phyloP scores from a whole-genome alignment of 2,888 invertebrate genomes.

The Pandemis corylana region DNA sequence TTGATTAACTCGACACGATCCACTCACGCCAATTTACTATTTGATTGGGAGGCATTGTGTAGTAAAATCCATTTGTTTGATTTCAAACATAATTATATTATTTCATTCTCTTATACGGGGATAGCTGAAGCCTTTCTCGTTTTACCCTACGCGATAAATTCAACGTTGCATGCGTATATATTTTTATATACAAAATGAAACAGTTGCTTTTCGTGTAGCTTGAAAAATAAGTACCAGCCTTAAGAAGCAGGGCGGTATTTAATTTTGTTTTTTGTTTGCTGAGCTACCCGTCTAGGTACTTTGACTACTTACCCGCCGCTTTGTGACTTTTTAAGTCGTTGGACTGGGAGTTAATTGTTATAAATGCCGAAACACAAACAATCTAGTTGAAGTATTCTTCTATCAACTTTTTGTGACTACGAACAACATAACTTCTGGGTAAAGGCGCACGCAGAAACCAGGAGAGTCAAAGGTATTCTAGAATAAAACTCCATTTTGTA shows the following conservation, averaged over 20 bases:
- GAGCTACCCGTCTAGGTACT: background rate
- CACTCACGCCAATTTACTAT: no score
- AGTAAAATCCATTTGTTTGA: background rate
- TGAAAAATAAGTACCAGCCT: constrained; percentile 12
- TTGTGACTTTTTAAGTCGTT: background rate
- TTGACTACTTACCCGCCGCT: background rate
- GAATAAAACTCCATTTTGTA: background rate
- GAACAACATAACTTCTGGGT: no score
- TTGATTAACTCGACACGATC: no score
- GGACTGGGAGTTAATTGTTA: background rate
- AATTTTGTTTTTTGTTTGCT: constrained; percentile 3
- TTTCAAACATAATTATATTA: background rate
- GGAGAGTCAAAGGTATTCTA: background rate
- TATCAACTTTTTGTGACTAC: no score
- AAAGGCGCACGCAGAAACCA: background rate
- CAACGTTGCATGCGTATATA: constrained; percentile 17
- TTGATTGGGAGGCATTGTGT: background rate
- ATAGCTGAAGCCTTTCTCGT: background rate
- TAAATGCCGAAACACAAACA: background rate
- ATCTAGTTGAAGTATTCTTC: background rate
- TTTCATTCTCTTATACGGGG: background rate
- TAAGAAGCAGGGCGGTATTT: background rate
- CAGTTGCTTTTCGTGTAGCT: constrained; percentile 39
- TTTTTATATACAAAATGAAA: constrained; percentile 38
- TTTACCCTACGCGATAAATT: background rate